Base-by-base conservation (phyloP, 2,888 invertebrate genomes). In the Rhagium mordax region DNA sequence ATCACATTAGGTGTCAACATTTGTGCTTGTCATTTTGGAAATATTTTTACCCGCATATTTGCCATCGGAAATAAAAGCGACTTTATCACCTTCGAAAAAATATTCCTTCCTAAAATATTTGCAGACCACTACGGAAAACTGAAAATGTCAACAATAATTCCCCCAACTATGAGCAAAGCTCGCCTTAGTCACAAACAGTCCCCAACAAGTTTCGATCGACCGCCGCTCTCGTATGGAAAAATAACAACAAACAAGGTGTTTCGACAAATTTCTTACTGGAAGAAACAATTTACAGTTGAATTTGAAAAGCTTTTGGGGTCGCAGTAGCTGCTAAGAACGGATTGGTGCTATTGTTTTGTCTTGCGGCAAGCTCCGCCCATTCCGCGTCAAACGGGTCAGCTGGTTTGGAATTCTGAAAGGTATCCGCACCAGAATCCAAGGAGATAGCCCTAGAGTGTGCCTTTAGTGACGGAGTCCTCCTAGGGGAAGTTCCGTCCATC, bases 321-420 rank as follows among this genome's bases (percentile, higher is more conserved):
- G 89, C 85, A 78, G 88, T 89, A 72, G 89, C 88, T 76, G 89
- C 86, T 77, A 91, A 87, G 83, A 92, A 92, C 0, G 92, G 92
- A 85, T 92, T 92, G 61, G 93, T 93, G 72, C 90, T 90, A 78
- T 85, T 86, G 68, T 89, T 89, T 72, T 89, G 86, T 80, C 89
- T 88, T 33, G 92, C 90, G 1, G 92, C 91, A 59, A 91, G 89
- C 70, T 92, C 92, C 0, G 93, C 95, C 95, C 95, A 96, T 81
- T 95, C 95, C 13, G 95, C 95, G 85, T 96, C 95, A 84, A 96
- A 96, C 0, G 96, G 95, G 88, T 96, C 94, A 16, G 89, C 83
- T 61, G 82, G 83, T 47, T 75, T 77, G 57, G 79, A 73, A 24
- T 78, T 78, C 33, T 84, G 80, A 67, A 84, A 85, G 29, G 78